phyloP scores from a whole-genome alignment of 2,888 invertebrate species.

The Phragmatobia fuliginosa region DNA sequence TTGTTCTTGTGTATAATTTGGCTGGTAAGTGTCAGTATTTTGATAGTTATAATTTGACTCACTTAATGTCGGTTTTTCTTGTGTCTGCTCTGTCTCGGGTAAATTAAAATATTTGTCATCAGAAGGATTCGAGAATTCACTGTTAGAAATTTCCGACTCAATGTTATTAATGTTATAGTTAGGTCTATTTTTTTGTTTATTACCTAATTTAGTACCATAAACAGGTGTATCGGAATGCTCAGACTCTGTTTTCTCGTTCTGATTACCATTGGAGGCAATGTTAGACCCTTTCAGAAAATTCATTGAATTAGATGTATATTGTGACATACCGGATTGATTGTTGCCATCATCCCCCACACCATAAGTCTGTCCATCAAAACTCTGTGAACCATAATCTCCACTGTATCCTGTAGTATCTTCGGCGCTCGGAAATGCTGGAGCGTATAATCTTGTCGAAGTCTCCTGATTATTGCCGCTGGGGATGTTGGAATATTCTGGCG shows the following conservation, averaged over 20 bases:
- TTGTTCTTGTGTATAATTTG: conserved; percentile 55
- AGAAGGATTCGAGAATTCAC: conserved; percentile 54
- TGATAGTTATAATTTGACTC: conserved; percentile 59
- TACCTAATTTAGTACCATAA: conserved; percentile 76
- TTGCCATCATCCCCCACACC: conserved; percentile 55
- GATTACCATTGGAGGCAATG: conserved; percentile 58
- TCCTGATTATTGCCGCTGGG: conserved; percentile 68
- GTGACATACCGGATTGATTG: conserved; percentile 65
- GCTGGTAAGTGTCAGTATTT: conserved; percentile 54
- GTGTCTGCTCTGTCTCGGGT: conserved; percentile 53
- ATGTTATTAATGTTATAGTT: conserved; percentile 62
- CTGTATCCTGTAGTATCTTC: conserved; percentile 67
- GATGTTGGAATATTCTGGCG: conserved; percentile 75
- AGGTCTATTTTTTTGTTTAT: conserved; percentile 62
- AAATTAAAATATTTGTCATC: conserved; percentile 59
- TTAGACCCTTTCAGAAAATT: conserved; percentile 65
- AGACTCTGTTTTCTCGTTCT: conserved; percentile 55
- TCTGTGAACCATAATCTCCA: conserved; percentile 61
- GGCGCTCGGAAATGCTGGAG: conserved; percentile 78
- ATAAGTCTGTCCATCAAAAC: conserved; percentile 59
- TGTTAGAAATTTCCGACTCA: conserved; percentile 61
- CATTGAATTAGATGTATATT: conserved; percentile 64
- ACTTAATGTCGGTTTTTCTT: conserved; percentile 60
- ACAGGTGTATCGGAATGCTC: conserved; percentile 65
- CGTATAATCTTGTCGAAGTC: conserved; percentile 70